phyloP scores from a whole-genome alignment of 2,113 vertebrate genomes.

The Manacus vitellinus region DNA sequence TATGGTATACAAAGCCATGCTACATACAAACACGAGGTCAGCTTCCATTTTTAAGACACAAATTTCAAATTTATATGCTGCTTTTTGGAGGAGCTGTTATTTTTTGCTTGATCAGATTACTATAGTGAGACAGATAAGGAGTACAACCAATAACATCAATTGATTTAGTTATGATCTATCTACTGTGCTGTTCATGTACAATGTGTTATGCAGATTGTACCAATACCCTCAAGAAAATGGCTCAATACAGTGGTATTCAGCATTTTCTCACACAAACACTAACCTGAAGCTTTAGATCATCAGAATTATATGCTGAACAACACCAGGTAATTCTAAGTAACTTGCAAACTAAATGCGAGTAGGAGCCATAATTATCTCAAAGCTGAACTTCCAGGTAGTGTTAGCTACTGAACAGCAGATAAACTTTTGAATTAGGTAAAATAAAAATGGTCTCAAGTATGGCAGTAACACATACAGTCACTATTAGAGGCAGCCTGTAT shows the following conservation, averaged over 20 bases:
- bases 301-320: background rate
- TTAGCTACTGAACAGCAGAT: background rate
- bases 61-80: background rate
- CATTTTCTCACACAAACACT: background rate
- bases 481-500: background rate
- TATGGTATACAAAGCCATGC: background rate
- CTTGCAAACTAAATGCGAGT: background rate
- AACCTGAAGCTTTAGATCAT: background rate
- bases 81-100: background rate
- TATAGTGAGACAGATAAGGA: background rate
- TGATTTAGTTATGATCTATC: background rate
- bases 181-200: background rate
- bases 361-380: background rate
- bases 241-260: background rate
- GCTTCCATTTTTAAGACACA: background rate
- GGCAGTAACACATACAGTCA: background rate
- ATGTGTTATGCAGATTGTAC: background rate
- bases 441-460: background rate
- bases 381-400: background rate
- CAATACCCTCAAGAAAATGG: background rate
- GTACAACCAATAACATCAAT: background rate
- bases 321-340: background rate
- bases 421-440: background rate
- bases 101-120: background rate
- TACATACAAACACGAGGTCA: background rate